Base-by-base conservation (phyloP, 2,113 vertebrate species). In the Zosterops lateralis region DNA sequence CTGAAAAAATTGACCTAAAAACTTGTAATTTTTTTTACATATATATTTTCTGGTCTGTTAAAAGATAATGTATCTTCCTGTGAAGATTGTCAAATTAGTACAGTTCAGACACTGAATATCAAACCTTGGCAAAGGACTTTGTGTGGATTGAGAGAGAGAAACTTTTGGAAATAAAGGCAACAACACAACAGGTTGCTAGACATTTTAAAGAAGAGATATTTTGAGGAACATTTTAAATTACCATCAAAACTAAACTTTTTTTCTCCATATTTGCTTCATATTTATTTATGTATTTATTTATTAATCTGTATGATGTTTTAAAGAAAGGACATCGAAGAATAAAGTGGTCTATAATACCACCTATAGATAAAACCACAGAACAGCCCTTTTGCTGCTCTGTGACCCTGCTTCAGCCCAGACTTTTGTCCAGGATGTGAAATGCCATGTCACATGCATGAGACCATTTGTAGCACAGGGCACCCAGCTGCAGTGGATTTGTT, bases 341-440 rank as follows among this genome's bases (percentile, higher is more conserved):
- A 82, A 18, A 79, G 70, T 73, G 89, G 87, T 92, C 81, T 94
- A 7, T 93, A 89, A 89, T 85, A 95, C 91, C 87, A 95, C 84
- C 84, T 92, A 91, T 92, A 93, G 95, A 85, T 91, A 95, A 89
- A 95, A 89, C 19, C 51, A 87, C 47, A 92, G 82, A 93, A 93
- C 64, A 95, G 20, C 42, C 87, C 21, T 82, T 82, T 54, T 25
- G 32, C 62, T 94, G 29, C 64, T 84, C 44, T 56, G 48, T 80
- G 64, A 80, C 34, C 78, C 61, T 76, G 38, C 19, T 77, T 66
- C 64, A 79, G 74, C 42, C 65, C 7, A 5, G 47, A 19, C 54
- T 72, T 1, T 38, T 38, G 64, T n/a, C 60, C 57, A 72, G n/a
- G 21, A 38, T 19, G 7, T 81, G 70, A 65, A 70, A 50, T 70